Evolutionary conservation across 2,797 vertebrate species (phyloP).

Genomic region (Sternarchorhynchus goeldii): DNA sequence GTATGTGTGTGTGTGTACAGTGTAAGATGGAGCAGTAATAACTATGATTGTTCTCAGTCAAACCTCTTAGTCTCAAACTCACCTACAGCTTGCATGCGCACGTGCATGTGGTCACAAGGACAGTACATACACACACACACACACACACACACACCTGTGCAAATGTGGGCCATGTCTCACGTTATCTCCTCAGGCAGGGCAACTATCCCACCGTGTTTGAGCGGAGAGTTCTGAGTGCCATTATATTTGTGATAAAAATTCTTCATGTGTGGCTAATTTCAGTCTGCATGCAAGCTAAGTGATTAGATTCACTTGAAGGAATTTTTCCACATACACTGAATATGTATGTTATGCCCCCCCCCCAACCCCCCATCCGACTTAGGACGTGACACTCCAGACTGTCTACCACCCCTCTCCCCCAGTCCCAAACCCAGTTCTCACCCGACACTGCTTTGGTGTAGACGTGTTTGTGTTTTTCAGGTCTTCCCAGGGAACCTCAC

Average conservation of each 20-base stretch:
- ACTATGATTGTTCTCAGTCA: slow-evolving; percentile 63
- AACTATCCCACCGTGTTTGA: slow-evolving; percentile 27
- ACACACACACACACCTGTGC: slow-evolving; percentile 57
- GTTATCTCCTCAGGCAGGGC: slow-evolving; percentile 50
- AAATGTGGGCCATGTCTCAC: slow-evolving; percentile 66
- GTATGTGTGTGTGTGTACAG: neutral
- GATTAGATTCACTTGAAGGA: slow-evolving; percentile 69
- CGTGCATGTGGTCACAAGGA: slow-evolving; percentile 15
- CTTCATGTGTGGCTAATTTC: slow-evolving; percentile 75
- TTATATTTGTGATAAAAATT: slow-evolving; percentile 77
- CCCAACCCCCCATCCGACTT: slow-evolving; percentile 8
- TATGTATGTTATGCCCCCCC: too few species aligned
- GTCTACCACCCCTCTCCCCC: too few species aligned
- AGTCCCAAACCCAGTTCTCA: too few species aligned
- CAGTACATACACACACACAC: slow-evolving; percentile 32
- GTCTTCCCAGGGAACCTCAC: neutral
- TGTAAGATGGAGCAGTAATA: slow-evolving; percentile 21
- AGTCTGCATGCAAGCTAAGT: slow-evolving; percentile 52
- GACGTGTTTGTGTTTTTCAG: neutral
- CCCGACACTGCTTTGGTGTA: neutral
- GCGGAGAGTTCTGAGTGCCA: slow-evolving; percentile 63
- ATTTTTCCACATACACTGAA: slow-evolving; percentile 53
- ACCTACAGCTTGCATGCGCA: slow-evolving; percentile 46
- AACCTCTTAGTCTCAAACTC: slow-evolving; percentile 54
- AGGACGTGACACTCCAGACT: too few species aligned